Evolutionary conservation across 2,797 vertebrate species (phyloP).

Genomic region (Acanthurus tractus): DNA sequence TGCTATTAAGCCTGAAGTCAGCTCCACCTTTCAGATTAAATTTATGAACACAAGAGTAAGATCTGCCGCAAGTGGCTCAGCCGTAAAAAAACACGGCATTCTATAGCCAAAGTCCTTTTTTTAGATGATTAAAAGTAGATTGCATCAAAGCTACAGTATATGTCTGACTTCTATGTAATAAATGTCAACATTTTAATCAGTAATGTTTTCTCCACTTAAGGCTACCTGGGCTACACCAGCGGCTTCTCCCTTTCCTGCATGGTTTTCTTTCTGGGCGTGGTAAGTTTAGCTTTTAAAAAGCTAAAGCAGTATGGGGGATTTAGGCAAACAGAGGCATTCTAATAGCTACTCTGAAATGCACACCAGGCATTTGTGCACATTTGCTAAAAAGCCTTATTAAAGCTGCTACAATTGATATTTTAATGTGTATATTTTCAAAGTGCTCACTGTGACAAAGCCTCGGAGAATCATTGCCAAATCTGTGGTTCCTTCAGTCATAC

Average conservation of each 20-base stretch:
- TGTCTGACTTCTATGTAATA: background rate
- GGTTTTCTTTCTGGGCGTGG: constrained; percentile 96
- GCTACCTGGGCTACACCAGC: constrained; percentile 98
- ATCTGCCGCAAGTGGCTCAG: background rate
- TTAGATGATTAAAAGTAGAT: background rate
- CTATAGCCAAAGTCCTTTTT: background rate
- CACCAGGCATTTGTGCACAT: background rate
- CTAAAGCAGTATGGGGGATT: background rate
- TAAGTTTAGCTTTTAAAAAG: constrained; percentile 72
- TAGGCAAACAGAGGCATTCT: background rate
- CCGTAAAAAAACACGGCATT: background rate
- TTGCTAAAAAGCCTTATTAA: background rate
- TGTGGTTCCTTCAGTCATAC: background rate
- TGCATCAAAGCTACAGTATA: background rate
- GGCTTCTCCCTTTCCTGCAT: constrained; percentile 97
- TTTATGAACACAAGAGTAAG: constrained; percentile 19
- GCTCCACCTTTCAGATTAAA: constrained; percentile 24
- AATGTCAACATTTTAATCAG: background rate
- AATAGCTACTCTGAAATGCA: background rate
- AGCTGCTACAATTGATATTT: background rate
- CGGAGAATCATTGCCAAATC: background rate
- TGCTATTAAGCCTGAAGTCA: constrained; percentile 23
- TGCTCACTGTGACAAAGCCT: background rate
- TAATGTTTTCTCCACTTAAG: constrained; percentile 77
- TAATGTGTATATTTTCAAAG: background rate